Conservation (phyloP, 2,113 vertebrate genomes). For the Redunca redunca region DNA sequence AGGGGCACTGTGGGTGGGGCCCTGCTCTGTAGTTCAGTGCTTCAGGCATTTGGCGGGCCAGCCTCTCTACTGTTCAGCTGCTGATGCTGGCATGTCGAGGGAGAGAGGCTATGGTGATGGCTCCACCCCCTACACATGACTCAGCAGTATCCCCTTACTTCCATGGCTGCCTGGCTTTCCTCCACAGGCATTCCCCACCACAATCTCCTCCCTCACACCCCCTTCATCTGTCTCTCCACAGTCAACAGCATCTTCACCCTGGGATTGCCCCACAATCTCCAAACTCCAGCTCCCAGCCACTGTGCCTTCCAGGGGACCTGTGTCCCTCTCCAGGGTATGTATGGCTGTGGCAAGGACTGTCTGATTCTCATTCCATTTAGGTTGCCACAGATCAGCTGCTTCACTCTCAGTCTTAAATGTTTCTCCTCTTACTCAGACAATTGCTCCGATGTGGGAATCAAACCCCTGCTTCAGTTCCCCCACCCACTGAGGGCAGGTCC, state of each 20-base stretch:
- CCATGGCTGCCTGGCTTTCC: not conserved
- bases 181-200: not conserved
- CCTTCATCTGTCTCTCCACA: not conserved
- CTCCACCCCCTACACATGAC: not conserved
- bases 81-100: rapidly evolving
- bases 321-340: not conserved
- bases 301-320: not conserved
- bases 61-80: not conserved
- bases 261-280: not conserved
- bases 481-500: not conserved
- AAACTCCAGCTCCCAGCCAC: not conserved
- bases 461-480: not conserved
- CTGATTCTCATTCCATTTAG: too few relatives aligned
- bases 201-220: not conserved
- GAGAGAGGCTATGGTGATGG: not conserved
- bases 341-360: rapidly evolving
- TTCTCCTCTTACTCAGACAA: not conserved
- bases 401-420: not conserved
- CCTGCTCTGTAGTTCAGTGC: not conserved
- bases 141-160: not conserved
- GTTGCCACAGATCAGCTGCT: not conserved
- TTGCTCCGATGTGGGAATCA: not conserved
- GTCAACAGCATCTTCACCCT: not conserved
- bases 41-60: not conserved
- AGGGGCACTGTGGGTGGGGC: not conserved